A percentile compares a stretch with the other conserved stretches of the same genome.
These are phyloP conservation scores for Pimephales promelas DNA, from an alignment of 2,113 vertebrate genomes.

Conservation along the genomic window DNA sequence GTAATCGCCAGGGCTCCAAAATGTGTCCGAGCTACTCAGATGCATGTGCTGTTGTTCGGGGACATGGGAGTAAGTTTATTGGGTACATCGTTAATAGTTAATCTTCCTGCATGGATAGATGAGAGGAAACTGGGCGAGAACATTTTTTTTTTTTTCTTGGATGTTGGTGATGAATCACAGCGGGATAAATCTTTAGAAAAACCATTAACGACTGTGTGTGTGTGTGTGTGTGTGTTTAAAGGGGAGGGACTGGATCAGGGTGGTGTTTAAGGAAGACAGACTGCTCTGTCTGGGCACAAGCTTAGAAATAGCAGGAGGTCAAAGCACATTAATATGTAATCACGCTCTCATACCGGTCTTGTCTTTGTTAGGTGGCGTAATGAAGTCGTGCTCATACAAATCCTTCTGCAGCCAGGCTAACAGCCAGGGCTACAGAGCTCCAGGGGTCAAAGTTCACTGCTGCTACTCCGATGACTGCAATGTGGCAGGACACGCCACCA, in stretches of 20 bases:
- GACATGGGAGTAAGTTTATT: slow-evolving; percentile 83
- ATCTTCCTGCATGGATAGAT: background rate
- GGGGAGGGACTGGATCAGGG: slow-evolving; percentile 3
- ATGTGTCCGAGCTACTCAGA: slow-evolving; percentile 82
- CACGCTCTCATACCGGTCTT: slow-evolving; percentile 26
- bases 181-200: slow-evolving; percentile 18
- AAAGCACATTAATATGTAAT: slow-evolving; percentile 52
- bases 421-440: slow-evolving; percentile 79
- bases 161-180: slow-evolving; percentile 10
- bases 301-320: slow-evolving; percentile 61
- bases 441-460: slow-evolving; percentile 83
- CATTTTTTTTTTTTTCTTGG: background rate
- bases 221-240: background rate
- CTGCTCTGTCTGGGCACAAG: slow-evolving; percentile 63
- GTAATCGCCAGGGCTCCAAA: slow-evolving; percentile 86
- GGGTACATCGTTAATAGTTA: slow-evolving; percentile 1
- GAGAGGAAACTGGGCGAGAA: background rate
- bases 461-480: slow-evolving; percentile 89
- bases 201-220: slow-evolving; percentile 1
- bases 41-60: slow-evolving; percentile 83
- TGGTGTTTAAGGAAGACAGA: slow-evolving; percentile 37
- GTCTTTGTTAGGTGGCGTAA: slow-evolving; percentile 78
- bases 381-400: slow-evolving; percentile 89
- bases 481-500: slow-evolving; percentile 64
- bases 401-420: slow-evolving; percentile 86